A percentile compares a stretch with the other conserved stretches of the same genome.
These are phyloP conservation scores for Xanthorhoe spadicearia DNA, from an alignment of 2,888 invertebrate species.

Conservation along the genomic window DNA sequence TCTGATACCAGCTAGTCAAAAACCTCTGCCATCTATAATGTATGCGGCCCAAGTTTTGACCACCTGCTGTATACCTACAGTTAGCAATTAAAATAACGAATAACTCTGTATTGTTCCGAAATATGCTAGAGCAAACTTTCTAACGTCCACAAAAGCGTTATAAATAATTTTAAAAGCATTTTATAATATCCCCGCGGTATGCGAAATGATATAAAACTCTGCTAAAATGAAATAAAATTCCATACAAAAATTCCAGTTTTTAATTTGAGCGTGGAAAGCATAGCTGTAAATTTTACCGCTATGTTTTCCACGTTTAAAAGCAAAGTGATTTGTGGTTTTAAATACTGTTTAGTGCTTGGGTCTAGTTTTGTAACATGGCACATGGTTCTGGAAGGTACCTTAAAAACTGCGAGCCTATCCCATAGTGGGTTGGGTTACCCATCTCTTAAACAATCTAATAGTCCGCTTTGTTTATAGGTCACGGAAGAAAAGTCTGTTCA, in stretches of 20 bases:
- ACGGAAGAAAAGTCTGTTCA: too few relatives aligned
- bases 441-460: background rate
- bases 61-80: constrained; percentile 1
- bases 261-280: constrained; percentile 38
- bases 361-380: background rate
- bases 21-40: background rate
- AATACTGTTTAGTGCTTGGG: background rate
- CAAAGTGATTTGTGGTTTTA: constrained; percentile 36
- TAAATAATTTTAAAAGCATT: constrained; percentile 33
- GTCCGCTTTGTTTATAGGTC: too few relatives aligned
- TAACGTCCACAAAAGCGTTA: constrained; percentile 21
- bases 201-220: constrained; percentile 22
- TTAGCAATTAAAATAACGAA: constrained; percentile 20
- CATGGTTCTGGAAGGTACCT: background rate
- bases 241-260: constrained; percentile 35
- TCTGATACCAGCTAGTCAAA: background rate
- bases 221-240: constrained; percentile 35
- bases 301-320: constrained; percentile 18
- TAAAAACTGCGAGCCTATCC: background rate
- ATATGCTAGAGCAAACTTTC: constrained; percentile 19
- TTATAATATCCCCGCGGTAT: constrained; percentile 30
- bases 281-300: constrained; percentile 28
- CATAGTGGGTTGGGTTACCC: background rate
- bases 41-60: constrained; percentile 1
- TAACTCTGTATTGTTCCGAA: constrained; percentile 23